Base-by-base conservation (phyloP, 2,888 invertebrate genomes). In the Drosophila barbarae region DNA sequence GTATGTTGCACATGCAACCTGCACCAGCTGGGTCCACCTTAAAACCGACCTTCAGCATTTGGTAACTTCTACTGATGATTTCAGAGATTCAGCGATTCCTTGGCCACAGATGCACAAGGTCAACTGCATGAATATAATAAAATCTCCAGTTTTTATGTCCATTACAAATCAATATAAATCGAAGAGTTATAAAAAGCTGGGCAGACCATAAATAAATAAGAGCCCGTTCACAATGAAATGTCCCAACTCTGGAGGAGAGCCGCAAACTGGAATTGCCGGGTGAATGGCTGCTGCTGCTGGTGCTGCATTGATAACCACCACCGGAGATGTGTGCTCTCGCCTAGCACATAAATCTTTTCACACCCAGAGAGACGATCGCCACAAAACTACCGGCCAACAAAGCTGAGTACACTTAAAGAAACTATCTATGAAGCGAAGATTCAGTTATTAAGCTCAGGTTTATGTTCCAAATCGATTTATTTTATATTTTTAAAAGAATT, bases 321-420 rank as follows among this genome's bases (percentile, higher is more conserved):
- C 65, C 49, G 26, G 56, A 54, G 55, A 65, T 66, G 64, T 55
- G 56, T 50, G 55, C 65, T 66, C 71, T 50, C 47, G 72, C 83
- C 71, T 83, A 76, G 65, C 85, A 85, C 85, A 80, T 80, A 80
- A 80, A 80, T 80, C 85, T 85, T 85, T 80, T 85, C 85, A 80
- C 85, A 80, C 80, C 82, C 80, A 77, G 52, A 41, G 51, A 41
- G 42, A 34, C 35, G 41, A 18, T 44, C 66, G 36, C 44, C 46
- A 30, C 42, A 30, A 34, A n/a, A 23, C 50, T 35, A 53, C 54
- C 49, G 38, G 23, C 44, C 34, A 51, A 46, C 46, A 46, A 28
- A 46, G 18, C 30, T 8, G 12, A 18, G 18, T 18, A 13, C 46
- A 46, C 46, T 46, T 0, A 1, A 30, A 30, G 12, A 30, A 46